Conservation (phyloP, 2,113 vertebrate genomes). For the Arizona elegans region DNA sequence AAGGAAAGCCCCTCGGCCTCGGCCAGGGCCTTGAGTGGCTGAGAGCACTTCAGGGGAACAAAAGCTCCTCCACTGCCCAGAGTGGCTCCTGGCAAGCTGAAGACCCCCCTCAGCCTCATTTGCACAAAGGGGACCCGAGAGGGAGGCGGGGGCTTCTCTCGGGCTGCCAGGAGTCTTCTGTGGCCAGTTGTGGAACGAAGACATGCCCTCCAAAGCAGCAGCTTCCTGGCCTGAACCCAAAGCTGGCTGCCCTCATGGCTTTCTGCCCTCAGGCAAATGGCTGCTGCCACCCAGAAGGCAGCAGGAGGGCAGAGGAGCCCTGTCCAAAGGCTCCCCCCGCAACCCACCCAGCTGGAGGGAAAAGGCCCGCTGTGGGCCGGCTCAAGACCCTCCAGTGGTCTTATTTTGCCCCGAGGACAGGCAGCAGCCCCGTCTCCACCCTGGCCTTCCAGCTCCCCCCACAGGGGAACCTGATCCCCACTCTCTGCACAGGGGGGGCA, state of each 20-base stretch:
- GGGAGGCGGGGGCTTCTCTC: neutral
- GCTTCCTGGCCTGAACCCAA: no score
- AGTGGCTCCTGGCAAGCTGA: neutral
- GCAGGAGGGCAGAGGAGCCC: no score
- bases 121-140: neutral
- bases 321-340: neutral
- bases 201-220: fast-evolving
- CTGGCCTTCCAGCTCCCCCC: neutral
- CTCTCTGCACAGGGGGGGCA: slow-evolving; percentile 53
- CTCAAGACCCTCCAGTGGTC: no score
- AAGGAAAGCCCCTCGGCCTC: no score
- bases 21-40: slow-evolving; percentile 11
- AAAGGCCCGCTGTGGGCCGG: no score
- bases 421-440: no score
- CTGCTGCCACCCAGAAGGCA: no score
- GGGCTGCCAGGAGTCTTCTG: no score
- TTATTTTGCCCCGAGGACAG: neutral
- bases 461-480: slow-evolving; percentile 32
- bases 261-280: no score
- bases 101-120: neutral
- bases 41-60: slow-evolving; percentile 17
- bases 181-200: neutral
- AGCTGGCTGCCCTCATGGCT: no score
- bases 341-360: neutral
- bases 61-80: neutral